Percentiles rank a stretch among this genome's conserved stretches.
Conservation (phyloP, 2,113 vertebrate genomes). For the Gymnobelideus leadbeateri region DNA sequence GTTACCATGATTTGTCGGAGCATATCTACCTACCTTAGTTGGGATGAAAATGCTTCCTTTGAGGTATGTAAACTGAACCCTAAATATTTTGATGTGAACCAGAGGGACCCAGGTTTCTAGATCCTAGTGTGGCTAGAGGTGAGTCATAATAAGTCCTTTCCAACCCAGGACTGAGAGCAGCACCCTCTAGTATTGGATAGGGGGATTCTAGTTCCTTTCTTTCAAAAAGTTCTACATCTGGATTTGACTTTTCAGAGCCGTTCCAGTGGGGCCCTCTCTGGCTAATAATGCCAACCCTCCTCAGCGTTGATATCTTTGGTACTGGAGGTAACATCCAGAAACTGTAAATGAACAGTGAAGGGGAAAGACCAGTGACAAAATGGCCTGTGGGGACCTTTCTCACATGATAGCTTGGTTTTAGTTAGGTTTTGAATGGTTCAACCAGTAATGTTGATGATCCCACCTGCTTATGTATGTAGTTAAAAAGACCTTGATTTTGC, state of each 20-base stretch:
- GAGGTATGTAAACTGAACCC: background rate
- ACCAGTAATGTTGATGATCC: background rate
- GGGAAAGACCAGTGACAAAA: background rate
- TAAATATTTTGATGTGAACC: background rate
- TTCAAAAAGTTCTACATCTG: too few relatives aligned
- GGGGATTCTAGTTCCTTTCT: too few relatives aligned
- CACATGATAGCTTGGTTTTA: background rate
- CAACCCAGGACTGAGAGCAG: background rate
- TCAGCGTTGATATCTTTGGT: background rate
- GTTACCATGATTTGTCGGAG: background rate
- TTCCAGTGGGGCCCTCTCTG: too few relatives aligned
- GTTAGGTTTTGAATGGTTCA: background rate
- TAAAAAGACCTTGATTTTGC: background rate
- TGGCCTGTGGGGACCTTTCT: background rate
- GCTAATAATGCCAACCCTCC: too few relatives aligned
- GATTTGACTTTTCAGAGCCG: too few relatives aligned
- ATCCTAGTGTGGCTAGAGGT: background rate
- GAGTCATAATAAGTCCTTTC: background rate
- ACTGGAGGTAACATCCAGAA: background rate
- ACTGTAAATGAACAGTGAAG: background rate
- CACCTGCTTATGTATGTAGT: background rate
- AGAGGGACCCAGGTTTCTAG: background rate
- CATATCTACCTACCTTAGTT: background rate
- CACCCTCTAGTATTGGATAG: too few relatives aligned
- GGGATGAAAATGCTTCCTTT: constrained; percentile 1